Percentiles rank a stretch among this genome's conserved stretches.
These are phyloP conservation scores for Tachypleus tridentatus DNA, from an alignment of 1,140 invertebrate species.

Conservation along the genomic window DNA sequence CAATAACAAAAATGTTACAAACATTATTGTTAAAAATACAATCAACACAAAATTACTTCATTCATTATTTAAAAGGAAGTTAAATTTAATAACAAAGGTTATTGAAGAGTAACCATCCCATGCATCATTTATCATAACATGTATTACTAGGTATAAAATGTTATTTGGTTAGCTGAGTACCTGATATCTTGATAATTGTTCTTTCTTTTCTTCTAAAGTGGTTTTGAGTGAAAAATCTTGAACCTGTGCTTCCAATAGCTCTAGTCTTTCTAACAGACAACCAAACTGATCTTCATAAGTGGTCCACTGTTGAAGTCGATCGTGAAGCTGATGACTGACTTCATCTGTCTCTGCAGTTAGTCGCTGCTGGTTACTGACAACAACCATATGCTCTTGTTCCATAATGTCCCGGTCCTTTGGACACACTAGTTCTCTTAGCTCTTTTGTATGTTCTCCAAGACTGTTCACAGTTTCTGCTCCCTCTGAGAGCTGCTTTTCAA, in stretches of 20 bases:
- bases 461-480: conserved; percentile 2
- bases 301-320: conserved; percentile 75
- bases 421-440: conserved; percentile 6
- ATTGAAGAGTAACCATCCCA: too few species aligned
- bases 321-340: conserved; percentile 61
- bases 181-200: conserved; percentile 80
- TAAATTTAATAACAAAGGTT: too few species aligned
- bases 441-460: conserved; percentile 5
- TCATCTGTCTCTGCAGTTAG: conserved; percentile 43
- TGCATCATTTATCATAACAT: too few species aligned
- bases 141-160: too few species aligned
- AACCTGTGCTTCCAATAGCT: conserved; percentile 68
- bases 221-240: conserved; percentile 75
- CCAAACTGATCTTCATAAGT: conserved; percentile 81
- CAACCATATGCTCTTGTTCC: conserved; percentile 5
- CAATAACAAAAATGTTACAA: too few species aligned
- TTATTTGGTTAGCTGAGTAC: conserved; percentile 36
- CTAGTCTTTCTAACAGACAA: conserved; percentile 64
- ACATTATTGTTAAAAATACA: too few species aligned
- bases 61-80: too few species aligned
- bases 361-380: conserved; percentile 11
- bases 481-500: conserved; percentile 10
- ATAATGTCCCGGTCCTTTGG: conserved; percentile 11
- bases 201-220: conserved; percentile 77
- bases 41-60: too few species aligned